These are phyloP conservation scores for Branchellion lobata DNA, from an alignment of 2,888 invertebrate species.

Conservation along the genomic window DNA sequence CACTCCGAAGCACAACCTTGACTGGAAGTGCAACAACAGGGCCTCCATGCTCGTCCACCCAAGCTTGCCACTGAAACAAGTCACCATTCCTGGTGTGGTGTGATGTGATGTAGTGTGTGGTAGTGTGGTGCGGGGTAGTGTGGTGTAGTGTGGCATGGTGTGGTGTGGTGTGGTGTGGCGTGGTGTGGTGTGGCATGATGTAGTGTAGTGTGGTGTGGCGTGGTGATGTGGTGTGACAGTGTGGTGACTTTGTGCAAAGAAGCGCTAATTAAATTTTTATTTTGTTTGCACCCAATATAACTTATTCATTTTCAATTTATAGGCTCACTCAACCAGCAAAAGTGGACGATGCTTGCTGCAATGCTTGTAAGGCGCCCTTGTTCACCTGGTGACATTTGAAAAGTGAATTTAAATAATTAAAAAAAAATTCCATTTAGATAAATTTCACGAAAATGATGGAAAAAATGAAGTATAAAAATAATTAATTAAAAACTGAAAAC, in stretches of 20 bases:
- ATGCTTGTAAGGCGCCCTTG: constrained; percentile 84
- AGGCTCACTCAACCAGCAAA: no score
- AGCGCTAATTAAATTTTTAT: no score
- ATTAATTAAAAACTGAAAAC: background rate
- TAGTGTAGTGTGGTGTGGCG: no score
- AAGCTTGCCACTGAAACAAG: constrained; percentile 86
- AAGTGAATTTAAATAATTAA: no score
- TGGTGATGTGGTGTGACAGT: no score
- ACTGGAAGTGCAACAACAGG: constrained; percentile 87
- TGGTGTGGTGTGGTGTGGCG: background rate
- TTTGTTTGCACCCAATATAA: no score
- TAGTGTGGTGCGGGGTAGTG: background rate
- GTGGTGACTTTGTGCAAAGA: no score
- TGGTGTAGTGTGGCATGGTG: background rate
- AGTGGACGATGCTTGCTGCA: constrained; percentile 90
- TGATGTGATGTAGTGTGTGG: background rate
- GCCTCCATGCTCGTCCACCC: constrained; percentile 89
- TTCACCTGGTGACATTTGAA: constrained; percentile 70
- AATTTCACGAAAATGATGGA: no score
- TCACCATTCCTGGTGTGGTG: constrained; percentile 78
- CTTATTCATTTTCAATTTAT: no score
- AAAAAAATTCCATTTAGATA: no score
- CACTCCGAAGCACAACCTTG: constrained; percentile 88
- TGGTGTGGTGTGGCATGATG: background rate
- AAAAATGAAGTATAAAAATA: no score